Conservation (phyloP, 2,888 invertebrate species). For the Drosophila aldrichi region DNA sequence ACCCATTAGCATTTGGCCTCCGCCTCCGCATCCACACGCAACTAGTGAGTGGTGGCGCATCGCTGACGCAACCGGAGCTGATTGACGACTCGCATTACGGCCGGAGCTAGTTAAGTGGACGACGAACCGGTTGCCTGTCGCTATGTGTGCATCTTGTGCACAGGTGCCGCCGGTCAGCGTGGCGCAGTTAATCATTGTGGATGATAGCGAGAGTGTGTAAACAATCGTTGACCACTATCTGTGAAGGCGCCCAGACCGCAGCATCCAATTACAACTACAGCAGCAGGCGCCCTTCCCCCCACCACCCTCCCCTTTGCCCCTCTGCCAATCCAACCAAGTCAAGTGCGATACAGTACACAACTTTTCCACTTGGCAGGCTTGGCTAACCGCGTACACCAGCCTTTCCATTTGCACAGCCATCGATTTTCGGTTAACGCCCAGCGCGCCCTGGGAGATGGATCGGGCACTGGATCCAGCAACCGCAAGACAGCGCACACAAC, state of each 20-base stretch:
- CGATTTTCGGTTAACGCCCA: slow-evolving; percentile 82
- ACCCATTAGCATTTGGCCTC: slow-evolving; percentile 63
- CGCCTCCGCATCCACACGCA: slow-evolving; percentile 57
- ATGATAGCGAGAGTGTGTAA: slow-evolving; percentile 78
- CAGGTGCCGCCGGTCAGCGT: slow-evolving; percentile 59
- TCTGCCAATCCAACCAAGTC: not conserved
- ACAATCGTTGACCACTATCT: slow-evolving; percentile 57
- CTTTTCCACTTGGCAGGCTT: slow-evolving; percentile 68
- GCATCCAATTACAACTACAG: slow-evolving; percentile 73
- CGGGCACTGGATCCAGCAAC: slow-evolving; percentile 15
- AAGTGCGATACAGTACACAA: slow-evolving; percentile 47
- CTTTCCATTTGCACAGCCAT: slow-evolving; percentile 84
- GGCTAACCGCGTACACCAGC: slow-evolving; percentile 80
- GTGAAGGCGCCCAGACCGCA: slow-evolving; percentile 54
- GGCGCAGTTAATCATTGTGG: slow-evolving; percentile 82
- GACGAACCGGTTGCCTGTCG: slow-evolving; percentile 32
- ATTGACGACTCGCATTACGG: slow-evolving; percentile 80
- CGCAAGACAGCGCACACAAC: slow-evolving; percentile 58
- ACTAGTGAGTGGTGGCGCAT: slow-evolving; percentile 88
- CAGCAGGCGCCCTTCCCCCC: slow-evolving; percentile 17
- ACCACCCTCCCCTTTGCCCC: not conserved
- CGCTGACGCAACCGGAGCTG: slow-evolving; percentile 88
- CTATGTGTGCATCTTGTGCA: slow-evolving; percentile 70
- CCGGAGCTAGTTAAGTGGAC: slow-evolving; percentile 60
- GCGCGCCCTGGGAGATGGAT: slow-evolving; percentile 20